A percentile compares a stretch with the other conserved stretches of the same genome.
Evolutionary conservation across 2,113 vertebrate genomes (phyloP).

Genomic region (human): DNA sequence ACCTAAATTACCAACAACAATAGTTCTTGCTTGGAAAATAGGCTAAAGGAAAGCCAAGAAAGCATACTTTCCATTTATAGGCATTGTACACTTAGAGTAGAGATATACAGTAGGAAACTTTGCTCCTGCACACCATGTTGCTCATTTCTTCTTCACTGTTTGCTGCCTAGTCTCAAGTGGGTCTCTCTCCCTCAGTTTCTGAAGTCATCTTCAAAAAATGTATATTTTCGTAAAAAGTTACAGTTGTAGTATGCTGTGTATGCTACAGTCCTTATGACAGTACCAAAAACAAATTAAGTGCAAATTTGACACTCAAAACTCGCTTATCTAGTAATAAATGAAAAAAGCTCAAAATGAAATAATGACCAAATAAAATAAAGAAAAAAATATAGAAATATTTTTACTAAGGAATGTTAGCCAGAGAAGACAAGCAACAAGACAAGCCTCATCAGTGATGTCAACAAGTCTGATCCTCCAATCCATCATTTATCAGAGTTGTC

Average conservation of each 20-base stretch:
- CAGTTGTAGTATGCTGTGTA: neutral
- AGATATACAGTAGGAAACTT: neutral
- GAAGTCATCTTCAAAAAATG: neutral
- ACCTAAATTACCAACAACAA: conserved; percentile 43
- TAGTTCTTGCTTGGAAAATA: neutral
- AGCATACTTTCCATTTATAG: neutral
- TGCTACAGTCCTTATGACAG: neutral
- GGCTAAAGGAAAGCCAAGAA: neutral
- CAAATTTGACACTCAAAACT: neutral
- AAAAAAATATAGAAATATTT: neutral
- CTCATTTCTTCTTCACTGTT: neutral
- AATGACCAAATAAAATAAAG: conserved; percentile 3
- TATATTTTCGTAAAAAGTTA: neutral
- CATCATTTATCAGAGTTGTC: neutral
- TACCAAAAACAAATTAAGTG: conserved; percentile 11
- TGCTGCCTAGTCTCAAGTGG: neutral
- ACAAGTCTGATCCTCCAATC: neutral
- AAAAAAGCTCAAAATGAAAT: conserved; percentile 10
- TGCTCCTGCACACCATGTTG: neutral
- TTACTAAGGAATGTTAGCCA: neutral
- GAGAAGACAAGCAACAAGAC: neutral
- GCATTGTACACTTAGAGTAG: neutral
- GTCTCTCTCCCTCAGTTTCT: neutral
- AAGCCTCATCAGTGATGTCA: neutral
- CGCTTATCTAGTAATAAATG: neutral